Conservation (phyloP, 2,113 vertebrate species). For the Corythaeola cristata region DNA sequence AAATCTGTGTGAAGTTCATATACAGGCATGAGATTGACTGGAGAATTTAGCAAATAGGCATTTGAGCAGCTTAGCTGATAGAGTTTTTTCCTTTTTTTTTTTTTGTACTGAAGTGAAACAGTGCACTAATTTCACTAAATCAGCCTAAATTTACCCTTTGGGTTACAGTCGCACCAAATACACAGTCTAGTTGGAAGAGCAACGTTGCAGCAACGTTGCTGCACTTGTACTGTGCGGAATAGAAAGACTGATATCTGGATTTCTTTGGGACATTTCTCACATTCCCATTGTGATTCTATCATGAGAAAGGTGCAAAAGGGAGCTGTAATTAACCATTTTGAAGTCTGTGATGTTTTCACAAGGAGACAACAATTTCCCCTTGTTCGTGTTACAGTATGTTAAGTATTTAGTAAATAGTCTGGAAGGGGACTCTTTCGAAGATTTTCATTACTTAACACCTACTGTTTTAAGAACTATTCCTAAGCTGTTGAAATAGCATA, state of each 20-base stretch:
- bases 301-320: not conserved
- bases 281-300: not conserved
- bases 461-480: not conserved
- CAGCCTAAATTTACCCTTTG: not conserved
- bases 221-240: not conserved
- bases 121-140: not conserved
- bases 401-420: conserved; percentile 43
- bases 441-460: not conserved
- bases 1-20: not conserved
- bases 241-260: not conserved
- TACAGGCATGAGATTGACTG: not conserved
- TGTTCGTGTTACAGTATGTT: not conserved
- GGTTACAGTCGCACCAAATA: not conserved
- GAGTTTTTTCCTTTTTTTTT: fast-evolving
- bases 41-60: not conserved
- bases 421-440: not conserved
- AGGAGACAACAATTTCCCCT: not conserved
- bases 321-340: not conserved
- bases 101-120: not conserved
- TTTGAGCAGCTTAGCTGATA: not conserved
- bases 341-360: conserved; percentile 3
- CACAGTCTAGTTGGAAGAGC: not conserved
- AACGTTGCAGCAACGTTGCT: not conserved
- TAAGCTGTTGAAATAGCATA: not conserved
- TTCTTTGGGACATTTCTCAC: not conserved